Evolutionary conservation across 2,113 vertebrate genomes (phyloP).

Genomic region (Pluvianellus socialis): DNA sequence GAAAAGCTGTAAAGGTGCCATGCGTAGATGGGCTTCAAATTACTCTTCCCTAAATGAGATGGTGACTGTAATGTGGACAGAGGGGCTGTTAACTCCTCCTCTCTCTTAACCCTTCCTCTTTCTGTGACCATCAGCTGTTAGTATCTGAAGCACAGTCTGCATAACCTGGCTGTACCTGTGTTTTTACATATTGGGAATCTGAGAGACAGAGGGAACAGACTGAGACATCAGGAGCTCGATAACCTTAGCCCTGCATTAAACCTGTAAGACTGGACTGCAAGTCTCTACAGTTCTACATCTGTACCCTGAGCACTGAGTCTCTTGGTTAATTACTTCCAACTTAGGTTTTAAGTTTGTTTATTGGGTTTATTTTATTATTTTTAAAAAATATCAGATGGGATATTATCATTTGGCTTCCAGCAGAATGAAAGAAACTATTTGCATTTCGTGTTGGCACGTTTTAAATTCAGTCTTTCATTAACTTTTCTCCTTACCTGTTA

Average conservation of each 20-base stretch:
- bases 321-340: conserved; percentile 1
- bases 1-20: background rate
- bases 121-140: background rate
- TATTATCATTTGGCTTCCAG: conserved; percentile 6
- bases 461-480: conserved; percentile 57
- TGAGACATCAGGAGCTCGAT: background rate
- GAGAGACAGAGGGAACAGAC: background rate
- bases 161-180: background rate
- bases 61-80: background rate
- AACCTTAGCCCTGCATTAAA: background rate
- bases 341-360: background rate
- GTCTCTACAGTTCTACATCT: background rate
- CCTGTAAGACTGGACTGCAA: background rate
- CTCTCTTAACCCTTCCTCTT: background rate
- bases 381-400: background rate
- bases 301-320: background rate
- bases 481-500: conserved; percentile 44
- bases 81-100: background rate
- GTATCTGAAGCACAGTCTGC: background rate
- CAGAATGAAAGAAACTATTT: conserved; percentile 31
- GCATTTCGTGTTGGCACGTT: conserved; percentile 14
- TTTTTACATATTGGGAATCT: background rate
- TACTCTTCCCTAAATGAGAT: background rate
- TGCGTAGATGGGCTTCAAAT: background rate
- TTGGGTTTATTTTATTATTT: background rate